phyloP scores from a whole-genome alignment of 2,797 vertebrate species.

The Neosilurus mollespiculum region DNA sequence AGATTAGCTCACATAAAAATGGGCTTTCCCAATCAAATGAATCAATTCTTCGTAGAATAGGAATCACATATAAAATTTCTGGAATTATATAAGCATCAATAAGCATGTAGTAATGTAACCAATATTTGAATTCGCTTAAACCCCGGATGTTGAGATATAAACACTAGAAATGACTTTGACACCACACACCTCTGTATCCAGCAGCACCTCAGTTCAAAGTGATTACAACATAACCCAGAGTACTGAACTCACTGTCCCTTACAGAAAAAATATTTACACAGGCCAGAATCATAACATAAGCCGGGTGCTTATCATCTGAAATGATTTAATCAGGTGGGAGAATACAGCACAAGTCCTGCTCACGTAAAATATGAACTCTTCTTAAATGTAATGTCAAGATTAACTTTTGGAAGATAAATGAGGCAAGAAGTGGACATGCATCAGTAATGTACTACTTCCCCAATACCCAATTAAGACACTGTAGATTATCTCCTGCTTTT shows the following conservation, averaged over 20 bases:
- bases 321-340: background rate
- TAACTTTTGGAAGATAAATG: background rate
- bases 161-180: background rate
- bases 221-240: background rate
- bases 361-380: background rate
- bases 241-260: background rate
- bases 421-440: background rate
- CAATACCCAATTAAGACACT: background rate
- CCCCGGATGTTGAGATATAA: background rate
- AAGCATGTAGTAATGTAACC: background rate
- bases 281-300: background rate
- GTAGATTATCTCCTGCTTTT: background rate
- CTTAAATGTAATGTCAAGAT: background rate
- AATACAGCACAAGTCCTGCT: background rate
- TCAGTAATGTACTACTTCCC: background rate
- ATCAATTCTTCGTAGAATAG: background rate
- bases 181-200: background rate
- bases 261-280: slow-evolving; percentile 13
- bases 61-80: background rate
- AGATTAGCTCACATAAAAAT: too few relatives aligned
- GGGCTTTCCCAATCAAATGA: too few relatives aligned
- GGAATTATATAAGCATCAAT: background rate
- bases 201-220: background rate
- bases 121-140: background rate
- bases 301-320: background rate